Conservation (phyloP, 2,113 vertebrate genomes). For the Corythaeola cristata region DNA sequence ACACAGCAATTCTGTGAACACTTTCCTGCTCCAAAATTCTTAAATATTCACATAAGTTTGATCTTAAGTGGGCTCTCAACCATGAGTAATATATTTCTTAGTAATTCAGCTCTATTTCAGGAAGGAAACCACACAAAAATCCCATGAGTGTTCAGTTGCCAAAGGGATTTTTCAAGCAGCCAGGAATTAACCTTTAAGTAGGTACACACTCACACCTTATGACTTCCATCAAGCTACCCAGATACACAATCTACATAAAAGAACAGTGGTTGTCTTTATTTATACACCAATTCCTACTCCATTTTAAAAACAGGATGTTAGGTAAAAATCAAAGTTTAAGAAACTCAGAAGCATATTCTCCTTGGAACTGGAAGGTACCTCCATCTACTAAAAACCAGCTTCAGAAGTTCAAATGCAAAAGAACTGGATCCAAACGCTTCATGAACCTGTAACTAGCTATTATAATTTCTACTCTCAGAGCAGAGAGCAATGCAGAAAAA, state of each 20-base stretch:
- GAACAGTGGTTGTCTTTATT: neutral
- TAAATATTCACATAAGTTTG: neutral
- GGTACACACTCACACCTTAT: neutral
- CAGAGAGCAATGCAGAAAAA: neutral
- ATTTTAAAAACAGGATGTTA: neutral
- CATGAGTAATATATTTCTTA: neutral
- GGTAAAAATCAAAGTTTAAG: neutral
- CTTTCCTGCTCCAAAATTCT: neutral
- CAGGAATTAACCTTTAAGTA: neutral
- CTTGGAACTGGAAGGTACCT: neutral
- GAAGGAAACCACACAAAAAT: neutral
- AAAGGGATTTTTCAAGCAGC: neutral
- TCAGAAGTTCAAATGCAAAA: neutral
- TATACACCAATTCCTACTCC: neutral
- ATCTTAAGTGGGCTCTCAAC: neutral
- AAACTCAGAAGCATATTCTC: neutral
- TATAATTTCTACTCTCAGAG: neutral
- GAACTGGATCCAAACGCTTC: neutral
- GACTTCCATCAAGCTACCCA: neutral
- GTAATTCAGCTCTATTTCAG: slow-evolving; percentile 3
- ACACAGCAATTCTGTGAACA: neutral
- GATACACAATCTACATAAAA: neutral
- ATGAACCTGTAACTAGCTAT: neutral
- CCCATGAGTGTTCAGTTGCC: neutral
- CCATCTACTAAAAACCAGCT: neutral